Evolutionary conservation across 2,113 vertebrate genomes (phyloP).

Genomic region (Rhineura floridana): DNA sequence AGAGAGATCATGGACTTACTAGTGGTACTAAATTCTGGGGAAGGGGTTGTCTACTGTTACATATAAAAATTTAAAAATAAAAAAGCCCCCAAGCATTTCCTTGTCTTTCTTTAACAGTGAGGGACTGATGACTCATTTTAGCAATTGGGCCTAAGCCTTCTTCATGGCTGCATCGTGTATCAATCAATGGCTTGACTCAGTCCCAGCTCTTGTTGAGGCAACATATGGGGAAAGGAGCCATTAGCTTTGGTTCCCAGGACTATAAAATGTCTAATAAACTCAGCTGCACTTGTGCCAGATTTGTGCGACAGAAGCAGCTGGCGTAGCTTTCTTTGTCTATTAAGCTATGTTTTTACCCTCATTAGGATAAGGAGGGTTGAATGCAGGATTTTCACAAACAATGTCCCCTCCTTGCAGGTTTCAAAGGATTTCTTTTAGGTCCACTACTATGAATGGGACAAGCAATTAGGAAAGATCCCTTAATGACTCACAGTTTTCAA

Average conservation of each 20-base stretch:
- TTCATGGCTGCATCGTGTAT: conserved; percentile 50
- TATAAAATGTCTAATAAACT: conserved; percentile 72
- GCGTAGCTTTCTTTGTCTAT: conserved; percentile 53
- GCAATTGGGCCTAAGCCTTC: conserved; percentile 37
- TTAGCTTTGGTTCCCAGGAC: conserved; percentile 69
- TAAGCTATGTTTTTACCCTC: conserved; percentile 63
- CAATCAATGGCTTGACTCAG: conserved; percentile 42
- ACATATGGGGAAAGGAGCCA: conserved; percentile 55
- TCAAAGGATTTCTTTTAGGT: neutral
- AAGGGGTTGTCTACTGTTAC: neutral
- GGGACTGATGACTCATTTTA: conserved; percentile 61
- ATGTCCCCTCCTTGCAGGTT: conserved; percentile 45
- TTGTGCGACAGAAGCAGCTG: conserved; percentile 63
- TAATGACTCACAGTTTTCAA: conserved; percentile 4
- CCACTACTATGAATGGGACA: conserved; percentile 1
- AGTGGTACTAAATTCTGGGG: neutral
- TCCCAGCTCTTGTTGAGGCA: conserved; percentile 61
- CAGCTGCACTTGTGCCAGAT: conserved; percentile 58
- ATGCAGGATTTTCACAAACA: conserved; percentile 41
- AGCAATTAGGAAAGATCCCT: neutral
- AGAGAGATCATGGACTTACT: neutral
- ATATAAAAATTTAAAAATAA: neutral
- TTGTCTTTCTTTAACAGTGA: conserved; percentile 51
- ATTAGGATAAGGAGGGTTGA: conserved; percentile 57
- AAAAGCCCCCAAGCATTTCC: neutral